phyloP scores from a whole-genome alignment of 2,113 vertebrate species.

The Ctenomys sociabilis region DNA sequence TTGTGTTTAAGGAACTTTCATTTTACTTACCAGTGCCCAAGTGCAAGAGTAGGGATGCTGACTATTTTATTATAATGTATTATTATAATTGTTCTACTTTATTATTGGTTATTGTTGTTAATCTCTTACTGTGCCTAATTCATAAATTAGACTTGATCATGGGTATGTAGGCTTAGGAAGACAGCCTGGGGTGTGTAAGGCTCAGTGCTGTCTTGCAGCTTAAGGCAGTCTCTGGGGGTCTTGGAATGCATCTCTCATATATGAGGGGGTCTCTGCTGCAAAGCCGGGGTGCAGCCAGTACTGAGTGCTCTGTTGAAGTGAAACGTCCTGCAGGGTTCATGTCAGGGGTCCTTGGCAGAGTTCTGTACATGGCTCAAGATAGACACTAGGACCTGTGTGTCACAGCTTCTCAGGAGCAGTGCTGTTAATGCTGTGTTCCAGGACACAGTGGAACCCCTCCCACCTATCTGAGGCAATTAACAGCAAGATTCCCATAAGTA shows the following conservation, averaged over 20 bases:
- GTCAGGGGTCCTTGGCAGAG: background rate
- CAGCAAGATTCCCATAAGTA: background rate
- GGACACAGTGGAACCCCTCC: background rate
- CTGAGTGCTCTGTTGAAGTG: background rate
- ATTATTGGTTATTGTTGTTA: background rate
- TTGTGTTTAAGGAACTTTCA: background rate
- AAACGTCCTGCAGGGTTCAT: background rate
- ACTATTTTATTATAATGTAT: background rate
- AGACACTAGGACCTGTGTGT: rapidly evolving
- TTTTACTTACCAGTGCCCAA: background rate
- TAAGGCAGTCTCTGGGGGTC: background rate
- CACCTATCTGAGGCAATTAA: background rate
- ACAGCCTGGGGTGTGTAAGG: background rate
- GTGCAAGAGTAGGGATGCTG: background rate
- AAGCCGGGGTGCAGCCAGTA: background rate
- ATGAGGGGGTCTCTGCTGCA: background rate
- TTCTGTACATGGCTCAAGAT: background rate
- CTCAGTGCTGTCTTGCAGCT: background rate
- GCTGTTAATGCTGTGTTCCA: background rate
- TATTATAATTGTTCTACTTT: background rate
- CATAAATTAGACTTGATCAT: background rate
- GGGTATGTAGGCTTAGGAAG: background rate
- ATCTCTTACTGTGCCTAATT: background rate
- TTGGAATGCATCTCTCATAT: background rate
- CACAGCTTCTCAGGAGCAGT: background rate